phyloP scores from a whole-genome alignment of 2,113 vertebrate genomes.

The Muntiacus muntjak region DNA sequence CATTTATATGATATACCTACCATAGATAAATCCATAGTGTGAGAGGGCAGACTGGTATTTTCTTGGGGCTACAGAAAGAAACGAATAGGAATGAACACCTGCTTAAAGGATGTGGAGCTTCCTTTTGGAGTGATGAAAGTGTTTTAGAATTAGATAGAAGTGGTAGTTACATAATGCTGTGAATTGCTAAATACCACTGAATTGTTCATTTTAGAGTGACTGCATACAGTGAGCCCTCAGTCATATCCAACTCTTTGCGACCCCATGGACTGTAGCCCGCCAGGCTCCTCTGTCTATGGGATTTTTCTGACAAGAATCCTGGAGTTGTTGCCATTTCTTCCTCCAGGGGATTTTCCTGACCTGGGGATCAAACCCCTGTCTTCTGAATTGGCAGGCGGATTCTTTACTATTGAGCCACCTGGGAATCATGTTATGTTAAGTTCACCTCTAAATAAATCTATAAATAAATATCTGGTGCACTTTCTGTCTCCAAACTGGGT shows the following conservation, averaged over 20 bases:
- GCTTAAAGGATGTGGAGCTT: background rate
- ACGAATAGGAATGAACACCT: background rate
- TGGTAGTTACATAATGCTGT: background rate
- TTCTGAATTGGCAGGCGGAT: background rate
- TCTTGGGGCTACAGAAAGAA: background rate
- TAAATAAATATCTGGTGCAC: background rate
- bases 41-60: background rate
- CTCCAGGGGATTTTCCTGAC: background rate
- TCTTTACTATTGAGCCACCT: background rate
- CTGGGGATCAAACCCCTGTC: background rate
- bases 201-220: background rate
- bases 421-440: background rate
- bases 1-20: background rate
- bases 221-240: background rate
- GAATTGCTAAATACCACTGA: background rate
- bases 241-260: background rate
- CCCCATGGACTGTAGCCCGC: background rate
- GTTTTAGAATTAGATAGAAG: background rate
- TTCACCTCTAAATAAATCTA: background rate
- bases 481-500: background rate
- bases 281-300: background rate
- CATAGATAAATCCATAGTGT: background rate
- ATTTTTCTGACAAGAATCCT: background rate
- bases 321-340: background rate
- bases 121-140: background rate